phyloP scores from a whole-genome alignment of 2,888 invertebrate species.

The Ophion costatus region DNA sequence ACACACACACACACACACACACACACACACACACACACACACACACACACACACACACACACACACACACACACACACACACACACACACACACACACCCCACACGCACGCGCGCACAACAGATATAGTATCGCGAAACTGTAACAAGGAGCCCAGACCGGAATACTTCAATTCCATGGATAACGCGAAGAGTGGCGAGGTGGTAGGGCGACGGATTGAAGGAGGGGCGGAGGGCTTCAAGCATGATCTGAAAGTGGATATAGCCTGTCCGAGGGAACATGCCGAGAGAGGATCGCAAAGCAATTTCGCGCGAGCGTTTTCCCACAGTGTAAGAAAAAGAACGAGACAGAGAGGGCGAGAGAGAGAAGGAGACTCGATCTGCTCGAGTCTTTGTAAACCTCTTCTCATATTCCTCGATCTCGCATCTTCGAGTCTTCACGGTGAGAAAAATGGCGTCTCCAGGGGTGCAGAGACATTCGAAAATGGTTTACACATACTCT shows the following conservation, averaged over 20 bases:
- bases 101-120: too few relatives aligned
- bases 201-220: neutral
- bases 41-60: neutral
- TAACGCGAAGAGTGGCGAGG: slow-evolving; percentile 36
- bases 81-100: neutral
- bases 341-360: neutral
- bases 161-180: slow-evolving; percentile 48
- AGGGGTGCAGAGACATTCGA: neutral
- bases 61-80: too few relatives aligned
- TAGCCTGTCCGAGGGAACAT: slow-evolving; percentile 51
- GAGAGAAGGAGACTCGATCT: slow-evolving; percentile 3
- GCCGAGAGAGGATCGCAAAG: slow-evolving; percentile 68
- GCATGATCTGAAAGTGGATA: slow-evolving; percentile 62
- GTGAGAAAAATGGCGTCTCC: slow-evolving; percentile 37
- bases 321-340: neutral
- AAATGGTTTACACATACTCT: neutral
- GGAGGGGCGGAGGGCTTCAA: slow-evolving; percentile 8
- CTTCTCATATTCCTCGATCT: slow-evolving; percentile 33
- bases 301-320: slow-evolving; percentile 69
- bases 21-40: neutral
- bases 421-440: slow-evolving; percentile 35
- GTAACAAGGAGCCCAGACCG: slow-evolving; percentile 14
- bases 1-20: too few relatives aligned
- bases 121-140: neutral
- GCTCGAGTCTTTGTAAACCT: slow-evolving; percentile 17